These are phyloP conservation scores for Hafferia zeledoni DNA, from an alignment of 2,797 vertebrate species.

Conservation along the genomic window DNA sequence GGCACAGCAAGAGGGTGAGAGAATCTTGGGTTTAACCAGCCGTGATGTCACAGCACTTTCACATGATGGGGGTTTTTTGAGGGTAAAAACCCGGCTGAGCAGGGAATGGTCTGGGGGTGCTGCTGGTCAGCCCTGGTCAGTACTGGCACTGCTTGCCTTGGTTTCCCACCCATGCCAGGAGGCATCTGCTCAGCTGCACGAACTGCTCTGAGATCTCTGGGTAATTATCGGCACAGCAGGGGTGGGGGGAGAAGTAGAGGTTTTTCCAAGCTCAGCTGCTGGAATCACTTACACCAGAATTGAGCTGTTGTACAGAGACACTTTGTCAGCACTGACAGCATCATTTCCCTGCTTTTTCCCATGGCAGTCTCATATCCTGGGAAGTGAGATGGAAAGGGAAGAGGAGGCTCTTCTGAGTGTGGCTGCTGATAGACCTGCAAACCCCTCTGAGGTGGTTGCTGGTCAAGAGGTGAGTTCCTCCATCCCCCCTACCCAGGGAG, in stretches of 20 bases:
- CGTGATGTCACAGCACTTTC: not conserved
- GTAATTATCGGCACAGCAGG: not conserved
- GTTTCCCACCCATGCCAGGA: not conserved
- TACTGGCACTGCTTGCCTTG: not conserved
- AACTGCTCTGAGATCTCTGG: not conserved
- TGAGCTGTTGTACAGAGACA: not conserved
- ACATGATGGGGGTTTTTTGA: not conserved
- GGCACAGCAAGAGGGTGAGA: not conserved
- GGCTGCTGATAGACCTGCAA: not conserved
- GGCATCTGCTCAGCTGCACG: fast-evolving
- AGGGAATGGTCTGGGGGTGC: fast-evolving
- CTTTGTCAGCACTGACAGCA: not conserved
- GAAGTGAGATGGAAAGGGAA: not conserved
- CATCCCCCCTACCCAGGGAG: fast-evolving
- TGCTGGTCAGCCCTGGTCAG: not conserved
- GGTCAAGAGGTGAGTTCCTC: not conserved
- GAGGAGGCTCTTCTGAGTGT: not conserved
- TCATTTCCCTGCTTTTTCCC: fast-evolving
- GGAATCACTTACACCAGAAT: not conserved
- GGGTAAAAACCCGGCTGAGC: not conserved
- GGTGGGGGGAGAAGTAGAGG: not conserved
- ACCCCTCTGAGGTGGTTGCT: fast-evolving
- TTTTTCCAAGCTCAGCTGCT: not conserved
- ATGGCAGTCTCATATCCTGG: not conserved
- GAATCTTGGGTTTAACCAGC: not conserved